Base-by-base conservation (phyloP, 2,888 invertebrate genomes). In the Alviniconcha strummeri region DNA sequence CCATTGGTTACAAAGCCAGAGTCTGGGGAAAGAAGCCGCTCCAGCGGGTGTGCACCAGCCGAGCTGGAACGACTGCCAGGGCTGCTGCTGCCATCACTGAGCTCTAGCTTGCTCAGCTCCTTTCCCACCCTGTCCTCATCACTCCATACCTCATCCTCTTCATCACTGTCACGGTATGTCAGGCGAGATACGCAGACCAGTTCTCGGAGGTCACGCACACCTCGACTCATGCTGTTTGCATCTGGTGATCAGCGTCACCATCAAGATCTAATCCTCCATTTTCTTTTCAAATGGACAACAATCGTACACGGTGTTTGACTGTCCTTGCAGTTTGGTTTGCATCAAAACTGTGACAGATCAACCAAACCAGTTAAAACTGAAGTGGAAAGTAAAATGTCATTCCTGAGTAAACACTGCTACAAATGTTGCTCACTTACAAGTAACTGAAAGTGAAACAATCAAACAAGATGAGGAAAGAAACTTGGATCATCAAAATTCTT, bases 161-260 rank as follows among this genome's bases (percentile, higher is more conserved):
- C 93, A 88, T 93, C 92, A 87, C 92, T 92, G 67, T 89, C 90
- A 74, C 90, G 89, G 82, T 91, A 89, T 17, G 92, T 91, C 57
- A 93, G 86, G 69, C 93, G 86, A 55, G 93, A 93, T 52, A 93
- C 93, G 89, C 93, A 93, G 80, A 93, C 92, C 81, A 93, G 83
- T 76, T 93, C 93, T 52, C 93, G 89, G 64, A 93, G 88, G 87
- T 93, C 93, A 83, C 90, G 88, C 2, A 93, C 91, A 76, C 93
- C 92, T 83, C 93, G 87, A 87, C 93, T 93, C 93, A 93, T 93
- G 19, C 52, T 72, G 74, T 57, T 8, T 13, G 52, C 11, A 36
- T 60, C 55, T 19, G 54, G 19, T 19, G 19, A 56, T 13, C 52
- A 15, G 54, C n/a, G 67, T 9, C 52, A 56, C 55, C 19, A 19